Evolutionary conservation across 2,888 invertebrate species (phyloP).

Genomic region (Hypercompe scribonia): DNA sequence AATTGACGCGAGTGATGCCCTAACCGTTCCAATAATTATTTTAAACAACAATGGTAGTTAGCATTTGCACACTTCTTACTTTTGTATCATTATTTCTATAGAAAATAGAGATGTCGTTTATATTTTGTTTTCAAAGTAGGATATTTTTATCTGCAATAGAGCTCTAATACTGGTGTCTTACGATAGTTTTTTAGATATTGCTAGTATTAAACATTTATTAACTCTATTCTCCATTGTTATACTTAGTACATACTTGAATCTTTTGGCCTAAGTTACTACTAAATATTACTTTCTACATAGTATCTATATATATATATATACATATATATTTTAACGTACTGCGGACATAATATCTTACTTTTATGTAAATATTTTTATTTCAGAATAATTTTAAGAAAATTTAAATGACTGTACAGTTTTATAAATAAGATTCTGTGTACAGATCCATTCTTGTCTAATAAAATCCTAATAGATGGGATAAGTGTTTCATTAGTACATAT

Average conservation of each 20-base stretch:
- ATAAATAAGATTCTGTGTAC: slow-evolving; percentile 50
- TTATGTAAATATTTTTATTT: slow-evolving; percentile 46
- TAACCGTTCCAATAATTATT: slow-evolving; percentile 17
- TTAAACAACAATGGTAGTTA: slow-evolving; percentile 14
- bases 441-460: slow-evolving; percentile 53
- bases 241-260: background rate
- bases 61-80: slow-evolving; percentile 17
- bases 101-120: slow-evolving; percentile 24
- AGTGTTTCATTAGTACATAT: slow-evolving; percentile 39
- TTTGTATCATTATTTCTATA: slow-evolving; percentile 22
- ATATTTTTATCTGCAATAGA: slow-evolving; percentile 23
- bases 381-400: slow-evolving; percentile 45
- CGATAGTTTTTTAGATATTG: background rate
- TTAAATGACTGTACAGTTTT: slow-evolving; percentile 48
- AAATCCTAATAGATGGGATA: slow-evolving; percentile 44
- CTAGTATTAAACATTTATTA: background rate
- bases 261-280: background rate
- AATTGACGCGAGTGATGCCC: background rate
- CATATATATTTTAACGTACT: slow-evolving; percentile 5
- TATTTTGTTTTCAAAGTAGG: slow-evolving; percentile 20
- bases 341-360: slow-evolving; percentile 30
- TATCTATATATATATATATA: background rate
- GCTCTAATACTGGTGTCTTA: background rate
- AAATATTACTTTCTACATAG: background rate
- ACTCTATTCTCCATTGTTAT: background rate